Conservation (phyloP, 2,113 vertebrate species). For the Okapia johnstoni region DNA sequence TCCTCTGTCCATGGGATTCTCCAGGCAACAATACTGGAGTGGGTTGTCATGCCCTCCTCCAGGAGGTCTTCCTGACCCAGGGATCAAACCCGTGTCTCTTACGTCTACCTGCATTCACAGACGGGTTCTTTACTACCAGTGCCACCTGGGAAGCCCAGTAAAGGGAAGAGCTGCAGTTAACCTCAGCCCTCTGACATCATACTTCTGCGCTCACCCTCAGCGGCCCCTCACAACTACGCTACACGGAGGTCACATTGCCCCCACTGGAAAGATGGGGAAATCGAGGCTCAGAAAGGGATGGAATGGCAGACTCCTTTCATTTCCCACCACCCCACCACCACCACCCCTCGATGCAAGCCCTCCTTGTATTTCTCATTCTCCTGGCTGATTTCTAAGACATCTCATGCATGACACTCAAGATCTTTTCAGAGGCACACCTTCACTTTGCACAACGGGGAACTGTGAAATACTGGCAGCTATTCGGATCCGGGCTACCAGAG, state of each 20-base stretch:
- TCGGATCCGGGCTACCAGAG: neutral
- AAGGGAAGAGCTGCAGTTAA: neutral
- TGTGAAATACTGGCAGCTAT: rapidly evolving
- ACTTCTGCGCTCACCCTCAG: neutral
- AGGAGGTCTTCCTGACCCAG: neutral
- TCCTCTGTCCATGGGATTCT: neutral
- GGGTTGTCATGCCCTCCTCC: neutral
- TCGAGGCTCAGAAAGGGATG: neutral
- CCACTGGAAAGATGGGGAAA: neutral
- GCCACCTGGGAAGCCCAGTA: neutral
- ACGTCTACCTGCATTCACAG: neutral
- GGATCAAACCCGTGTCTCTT: neutral
- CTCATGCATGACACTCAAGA: neutral
- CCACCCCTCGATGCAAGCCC: rapidly evolving
- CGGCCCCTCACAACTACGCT: neutral
- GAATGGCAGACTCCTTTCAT: neutral
- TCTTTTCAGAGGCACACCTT: neutral
- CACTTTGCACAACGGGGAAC: neutral
- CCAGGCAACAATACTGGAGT: neutral
- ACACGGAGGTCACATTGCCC: neutral
- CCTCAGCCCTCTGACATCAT: rapidly evolving
- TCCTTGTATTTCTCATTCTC: neutral
- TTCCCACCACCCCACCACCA: rapidly evolving
- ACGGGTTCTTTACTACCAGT: neutral
- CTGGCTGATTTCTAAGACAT: neutral